These are phyloP conservation scores for Staurois parvus DNA, from an alignment of 2,797 vertebrate species.

Conservation along the genomic window DNA sequence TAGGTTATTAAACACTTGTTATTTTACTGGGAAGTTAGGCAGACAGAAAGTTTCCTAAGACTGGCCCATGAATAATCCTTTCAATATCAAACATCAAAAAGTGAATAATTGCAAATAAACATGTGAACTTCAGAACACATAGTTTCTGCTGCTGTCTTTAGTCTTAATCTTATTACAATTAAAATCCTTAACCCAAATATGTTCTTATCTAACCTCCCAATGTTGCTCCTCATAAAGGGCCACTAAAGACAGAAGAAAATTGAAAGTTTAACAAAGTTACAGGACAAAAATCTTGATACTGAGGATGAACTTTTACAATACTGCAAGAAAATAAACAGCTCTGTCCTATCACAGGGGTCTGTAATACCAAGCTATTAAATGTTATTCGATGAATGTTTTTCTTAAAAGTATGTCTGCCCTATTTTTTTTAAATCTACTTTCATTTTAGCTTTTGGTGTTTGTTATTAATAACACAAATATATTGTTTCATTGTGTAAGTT, in stretches of 20 bases:
- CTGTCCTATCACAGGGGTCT: conserved; percentile 74
- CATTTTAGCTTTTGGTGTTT: not conserved
- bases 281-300: conserved; percentile 84
- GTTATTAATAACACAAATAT: too few relatives aligned
- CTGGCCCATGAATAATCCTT: conserved; percentile 36
- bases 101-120: conserved; percentile 49
- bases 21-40: conserved; percentile 23
- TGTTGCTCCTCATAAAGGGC: conserved; percentile 73
- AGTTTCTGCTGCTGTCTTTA: conserved; percentile 24
- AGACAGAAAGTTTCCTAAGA: conserved; percentile 15
- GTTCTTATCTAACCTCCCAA: conserved; percentile 71
- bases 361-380: conserved; percentile 76
- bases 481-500: too few relatives aligned
- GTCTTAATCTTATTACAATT: conserved; percentile 44
- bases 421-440: not conserved
- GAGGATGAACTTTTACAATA: conserved; percentile 82
- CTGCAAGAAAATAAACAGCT: conserved; percentile 79
- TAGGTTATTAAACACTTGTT: conserved; percentile 3
- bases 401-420: conserved; percentile 23
- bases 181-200: conserved; percentile 70
- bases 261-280: conserved; percentile 84
- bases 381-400: conserved; percentile 71
- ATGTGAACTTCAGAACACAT: conserved; percentile 48
- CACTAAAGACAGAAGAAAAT: conserved; percentile 77
- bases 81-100: conserved; percentile 47